phyloP scores from a whole-genome alignment of 2,113 vertebrate genomes.

The Melanerpes formicivorus region DNA sequence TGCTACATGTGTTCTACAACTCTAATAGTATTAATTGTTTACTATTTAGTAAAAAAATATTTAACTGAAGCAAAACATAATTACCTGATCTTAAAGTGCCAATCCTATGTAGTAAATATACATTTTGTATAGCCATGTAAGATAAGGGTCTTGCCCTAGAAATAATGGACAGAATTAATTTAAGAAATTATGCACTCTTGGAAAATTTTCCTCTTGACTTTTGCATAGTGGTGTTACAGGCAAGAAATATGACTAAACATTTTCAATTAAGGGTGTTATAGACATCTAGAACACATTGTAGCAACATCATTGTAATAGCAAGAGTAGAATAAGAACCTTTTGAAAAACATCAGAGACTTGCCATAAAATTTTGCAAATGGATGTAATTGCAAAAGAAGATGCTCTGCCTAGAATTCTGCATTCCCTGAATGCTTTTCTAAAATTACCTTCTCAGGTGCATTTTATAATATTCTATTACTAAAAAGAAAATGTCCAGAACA shows the following conservation, averaged over 20 bases:
- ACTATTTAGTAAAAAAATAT: neutral
- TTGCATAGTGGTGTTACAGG: neutral
- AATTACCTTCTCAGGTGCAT: neutral
- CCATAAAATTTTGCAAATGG: neutral
- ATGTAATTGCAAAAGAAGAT: neutral
- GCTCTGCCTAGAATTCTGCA: neutral
- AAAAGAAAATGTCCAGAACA: no score
- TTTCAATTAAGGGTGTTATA: neutral
- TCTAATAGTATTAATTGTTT: neutral
- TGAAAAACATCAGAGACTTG: neutral
- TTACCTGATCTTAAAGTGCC: neutral
- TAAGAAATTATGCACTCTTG: neutral
- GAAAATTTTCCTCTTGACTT: neutral
- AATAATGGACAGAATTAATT: neutral
- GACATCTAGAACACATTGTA: accelerated
- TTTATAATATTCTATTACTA: neutral
- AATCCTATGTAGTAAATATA: neutral
- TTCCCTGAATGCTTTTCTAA: neutral
- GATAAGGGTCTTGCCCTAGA: neutral
- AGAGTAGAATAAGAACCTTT: neutral
- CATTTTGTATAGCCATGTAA: no score
- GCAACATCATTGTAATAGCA: neutral
- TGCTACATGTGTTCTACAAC: neutral
- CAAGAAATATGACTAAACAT: neutral
- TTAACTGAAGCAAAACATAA: neutral